Conservation (phyloP, 2,888 invertebrate genomes). For the Dyspetes luteomarginatus region DNA sequence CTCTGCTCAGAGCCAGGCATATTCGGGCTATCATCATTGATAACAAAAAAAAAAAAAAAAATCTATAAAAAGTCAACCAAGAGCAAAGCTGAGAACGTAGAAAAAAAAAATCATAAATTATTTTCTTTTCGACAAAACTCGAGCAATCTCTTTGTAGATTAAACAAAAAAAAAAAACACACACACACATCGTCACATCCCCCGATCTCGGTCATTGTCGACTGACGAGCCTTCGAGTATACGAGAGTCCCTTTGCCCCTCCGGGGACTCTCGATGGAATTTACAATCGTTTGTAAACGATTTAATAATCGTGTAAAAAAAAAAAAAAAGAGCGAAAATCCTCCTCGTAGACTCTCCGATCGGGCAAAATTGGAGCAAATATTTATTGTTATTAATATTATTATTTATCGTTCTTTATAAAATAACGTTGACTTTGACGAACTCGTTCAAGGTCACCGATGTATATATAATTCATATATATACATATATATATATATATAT, state of each 20-base stretch:
- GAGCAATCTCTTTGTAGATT: slow-evolving; percentile 14
- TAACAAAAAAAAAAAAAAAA: not conserved
- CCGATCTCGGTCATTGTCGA: not conserved
- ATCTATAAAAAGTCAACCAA: not conserved
- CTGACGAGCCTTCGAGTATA: slow-evolving; percentile 13
- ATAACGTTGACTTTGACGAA: slow-evolving; percentile 38
- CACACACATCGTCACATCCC: not conserved
- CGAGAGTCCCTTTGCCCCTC: slow-evolving; percentile 15
- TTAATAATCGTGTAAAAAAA: slow-evolving; percentile 7
- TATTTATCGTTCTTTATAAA: slow-evolving; percentile 56
- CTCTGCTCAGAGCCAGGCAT: slow-evolving; percentile 77
- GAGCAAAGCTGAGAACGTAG: not conserved
- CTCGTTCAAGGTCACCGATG: slow-evolving; percentile 40
- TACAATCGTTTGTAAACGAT: slow-evolving; percentile 13
- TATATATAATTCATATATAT: slow-evolving; percentile 43
- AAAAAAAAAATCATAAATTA: slow-evolving; percentile 2
- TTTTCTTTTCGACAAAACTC: not conserved
- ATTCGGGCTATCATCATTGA: slow-evolving; percentile 79
- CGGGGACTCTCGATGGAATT: slow-evolving; percentile 23
- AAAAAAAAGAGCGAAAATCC: too few species aligned
- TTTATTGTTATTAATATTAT: slow-evolving; percentile 58
- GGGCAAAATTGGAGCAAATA: slow-evolving; percentile 53
- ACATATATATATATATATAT: slow-evolving; percentile 8
- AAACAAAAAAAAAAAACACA: not conserved
- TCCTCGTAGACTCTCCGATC: slow-evolving; percentile 35